Evolutionary conservation across 2,888 invertebrate genomes (phyloP).

Genomic region (Tillus elongatus): DNA sequence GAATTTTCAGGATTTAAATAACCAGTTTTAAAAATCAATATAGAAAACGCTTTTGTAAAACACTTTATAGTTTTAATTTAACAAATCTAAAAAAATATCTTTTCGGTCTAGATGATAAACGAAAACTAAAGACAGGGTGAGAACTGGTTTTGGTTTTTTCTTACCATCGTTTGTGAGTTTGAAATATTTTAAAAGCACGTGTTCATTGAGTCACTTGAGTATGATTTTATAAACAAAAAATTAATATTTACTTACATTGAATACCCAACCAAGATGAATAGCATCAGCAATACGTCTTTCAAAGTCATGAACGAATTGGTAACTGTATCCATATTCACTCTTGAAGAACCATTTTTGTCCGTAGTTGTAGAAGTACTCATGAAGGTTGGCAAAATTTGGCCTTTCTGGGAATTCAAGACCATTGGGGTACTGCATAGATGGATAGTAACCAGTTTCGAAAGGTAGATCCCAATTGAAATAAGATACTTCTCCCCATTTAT

Average conservation of each 20-base stretch:
- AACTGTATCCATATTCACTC: slow-evolving; percentile 46
- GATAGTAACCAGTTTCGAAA: slow-evolving; percentile 52
- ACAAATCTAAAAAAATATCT: too few species aligned
- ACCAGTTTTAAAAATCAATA: too few species aligned
- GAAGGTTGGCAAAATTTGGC: slow-evolving; percentile 47
- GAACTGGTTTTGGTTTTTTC: too few species aligned
- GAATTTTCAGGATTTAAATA: too few species aligned
- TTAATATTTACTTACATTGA: slow-evolving; percentile 10
- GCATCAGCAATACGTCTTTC: slow-evolving; percentile 51
- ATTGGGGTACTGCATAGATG: slow-evolving; percentile 54
- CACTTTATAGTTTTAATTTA: too few species aligned
- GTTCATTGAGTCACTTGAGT: too few species aligned
- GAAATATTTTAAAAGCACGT: too few species aligned
- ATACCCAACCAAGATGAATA: slow-evolving; percentile 47
- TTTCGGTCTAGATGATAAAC: too few species aligned
- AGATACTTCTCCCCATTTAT: slow-evolving; percentile 58
- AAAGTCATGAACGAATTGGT: slow-evolving; percentile 39
- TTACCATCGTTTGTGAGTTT: too few species aligned
- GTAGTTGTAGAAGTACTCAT: slow-evolving; percentile 40
- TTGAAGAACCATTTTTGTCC: slow-evolving; percentile 26
- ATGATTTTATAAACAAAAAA: too few species aligned
- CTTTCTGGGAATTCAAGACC: slow-evolving; percentile 58
- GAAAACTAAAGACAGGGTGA: too few species aligned
- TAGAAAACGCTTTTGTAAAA: too few species aligned
- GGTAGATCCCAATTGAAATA: slow-evolving; percentile 46